Percentiles rank a stretch among this genome's conserved stretches.
Evolutionary conservation across 2,888 invertebrate genomes (phyloP).

Genomic region (Zeuzera pyrina): DNA sequence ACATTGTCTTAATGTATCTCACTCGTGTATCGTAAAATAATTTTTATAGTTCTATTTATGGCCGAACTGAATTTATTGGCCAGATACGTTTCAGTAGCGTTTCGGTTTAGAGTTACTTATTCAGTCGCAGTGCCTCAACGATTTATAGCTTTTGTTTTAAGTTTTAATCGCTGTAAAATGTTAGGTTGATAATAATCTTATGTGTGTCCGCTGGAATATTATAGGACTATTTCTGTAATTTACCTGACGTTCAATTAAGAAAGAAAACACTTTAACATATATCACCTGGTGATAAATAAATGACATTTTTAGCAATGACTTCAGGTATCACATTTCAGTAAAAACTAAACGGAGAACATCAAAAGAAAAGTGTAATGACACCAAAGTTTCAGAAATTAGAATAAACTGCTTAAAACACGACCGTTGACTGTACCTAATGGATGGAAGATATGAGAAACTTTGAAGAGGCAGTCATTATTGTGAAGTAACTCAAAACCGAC

Average conservation of each 20-base stretch:
- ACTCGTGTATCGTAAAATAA: conserved; percentile 60
- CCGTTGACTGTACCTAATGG: conserved; percentile 44
- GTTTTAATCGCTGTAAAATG: too few relatives aligned
- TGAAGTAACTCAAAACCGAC: conserved; percentile 65
- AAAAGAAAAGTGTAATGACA: conserved; percentile 53
- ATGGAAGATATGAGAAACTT: conserved; percentile 60
- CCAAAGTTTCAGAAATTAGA: conserved; percentile 33
- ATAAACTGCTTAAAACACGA: conserved; percentile 38
- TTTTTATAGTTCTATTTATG: conserved; percentile 70
- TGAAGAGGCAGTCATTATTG: conserved; percentile 66
- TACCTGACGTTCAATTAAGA: conserved; percentile 24
- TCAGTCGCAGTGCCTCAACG: conserved; percentile 19
- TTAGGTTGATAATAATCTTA: not conserved
- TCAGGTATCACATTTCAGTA: conserved; percentile 43
- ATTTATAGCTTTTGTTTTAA: conserved; percentile 40
- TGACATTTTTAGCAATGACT: conserved; percentile 12
- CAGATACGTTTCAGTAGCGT: conserved; percentile 62
- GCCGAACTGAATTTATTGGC: conserved; percentile 54
- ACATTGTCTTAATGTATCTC: conserved; percentile 70
- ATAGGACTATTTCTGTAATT: conserved; percentile 6
- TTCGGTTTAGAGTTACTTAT: conserved; percentile 48
- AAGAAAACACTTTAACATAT: conserved; percentile 26
- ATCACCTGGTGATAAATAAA: conserved; percentile 44
- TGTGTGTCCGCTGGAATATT: not conserved
- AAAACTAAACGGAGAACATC: conserved; percentile 48